Evolutionary conservation across 2,797 vertebrate species (phyloP), one percentile per base, ranked within the genome.

Genomic region (Bradypodion pumilum): DNA sequence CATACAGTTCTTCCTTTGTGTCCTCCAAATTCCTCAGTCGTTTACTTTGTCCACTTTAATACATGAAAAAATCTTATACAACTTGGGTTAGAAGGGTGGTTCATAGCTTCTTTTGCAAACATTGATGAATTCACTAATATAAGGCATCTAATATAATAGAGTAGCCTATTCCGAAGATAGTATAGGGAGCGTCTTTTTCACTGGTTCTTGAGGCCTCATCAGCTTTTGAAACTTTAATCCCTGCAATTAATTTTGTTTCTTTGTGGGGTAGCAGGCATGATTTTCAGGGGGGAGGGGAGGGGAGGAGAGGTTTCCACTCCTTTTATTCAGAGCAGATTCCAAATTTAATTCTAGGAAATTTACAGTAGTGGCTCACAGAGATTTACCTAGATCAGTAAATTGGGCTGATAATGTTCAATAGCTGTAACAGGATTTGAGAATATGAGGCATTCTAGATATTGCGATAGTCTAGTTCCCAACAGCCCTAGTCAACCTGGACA

Each of bases 221-320:
- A 52, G 7, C 10, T 84, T 84, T 78, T 84, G n/a, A n/a, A 19
- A 69, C 19, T 73, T n/a, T 78, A 56, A n/a, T 60, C 16, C 12
- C 37, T 29, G n/a, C 32, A 78, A 44, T 35, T 35, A 60, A 62
- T 62, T 84, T 27, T 10, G 19, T 25, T 72, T 9, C 9, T 2
- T 40, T 35, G 66, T 46, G 59, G 5, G 9, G 3, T 59, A 60
- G 16, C 7, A 70, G 13, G 25, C n/a, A 10, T 72, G 49, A n/a
- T 19, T 40, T 70, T 56, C 52, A 56, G 52, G n/a, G 16, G 52
- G 52, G n/a, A n/a, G n/a, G n/a, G n/a, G n/a, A n/a, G n/a, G n/a
- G n/a, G n/a, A n/a, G n/a, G n/a, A 56, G 52, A 52, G 52, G 1
- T 56, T 35, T 46, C 73, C 6, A 73, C 5, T 52, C 46, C 27